Evolutionary conservation across 2,113 vertebrate species (phyloP), one percentile per base, ranked within the genome.

Genomic region (Calyptomena viridis): DNA sequence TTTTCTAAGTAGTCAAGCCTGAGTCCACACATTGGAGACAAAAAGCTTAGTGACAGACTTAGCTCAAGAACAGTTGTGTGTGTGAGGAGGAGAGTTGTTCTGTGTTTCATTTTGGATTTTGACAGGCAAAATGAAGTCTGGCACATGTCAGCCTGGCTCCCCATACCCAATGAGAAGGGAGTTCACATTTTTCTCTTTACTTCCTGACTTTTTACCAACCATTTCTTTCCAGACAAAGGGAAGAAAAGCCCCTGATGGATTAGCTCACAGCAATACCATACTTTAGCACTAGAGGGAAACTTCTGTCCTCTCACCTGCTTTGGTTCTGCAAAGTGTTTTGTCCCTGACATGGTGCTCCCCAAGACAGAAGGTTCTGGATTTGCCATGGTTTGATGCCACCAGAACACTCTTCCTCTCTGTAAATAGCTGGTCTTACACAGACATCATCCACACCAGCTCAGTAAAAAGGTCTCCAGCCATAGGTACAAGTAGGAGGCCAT

Each of bases 1-100:
- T 99, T 99, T 94, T 99, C 99, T 95, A 99, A 98, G 96, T 99
- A 99, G 95, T 99, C 99, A 60, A 99, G 90, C 87, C 99, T 99
- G 75, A 84, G 53, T 8, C 23, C 89, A 94, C 25, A 90, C 30
- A 67, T 35, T 1, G 23, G 59, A 96, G 56, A 82, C 37, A 95
- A 82, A 71, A 88, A 59, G 5, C 31, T 84, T n/a, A 74, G 25
- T 46, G 67, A 19, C 31, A 49, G 6, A 14, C 53, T 47, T 2
- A 42, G 67, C 22, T 21, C 56, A 59, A 35, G 21, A 53, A 24
- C 17, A 49, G 33, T 22, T 47, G 11, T 5, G 14, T 27, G 25
- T 28, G 47, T 23, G 72, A 62, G 16, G 22, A 64, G 13, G 2
- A 39, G 10, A 44, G 20, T 1, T n/a, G 40, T 1, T 3, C 35